phyloP scores from a whole-genome alignment of 30 jellyfish, hydroid and myxozoan genomes.

The Hydractinia echinata region DNA sequence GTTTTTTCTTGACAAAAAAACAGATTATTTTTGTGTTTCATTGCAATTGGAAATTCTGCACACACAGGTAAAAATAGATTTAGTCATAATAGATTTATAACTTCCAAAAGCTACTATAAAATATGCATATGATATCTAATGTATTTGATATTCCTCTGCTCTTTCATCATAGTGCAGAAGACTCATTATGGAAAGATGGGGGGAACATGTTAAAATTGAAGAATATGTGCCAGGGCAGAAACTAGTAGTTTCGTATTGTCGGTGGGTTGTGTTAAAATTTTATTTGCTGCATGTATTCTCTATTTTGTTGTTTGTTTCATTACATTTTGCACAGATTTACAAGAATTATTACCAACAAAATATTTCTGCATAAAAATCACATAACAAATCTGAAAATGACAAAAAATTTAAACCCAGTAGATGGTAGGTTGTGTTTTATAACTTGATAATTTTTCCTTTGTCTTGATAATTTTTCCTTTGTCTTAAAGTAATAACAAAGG shows the following conservation, averaged over 20 bases:
- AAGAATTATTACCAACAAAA: no score
- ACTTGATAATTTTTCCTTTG: neutral
- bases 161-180: slow-evolving; percentile 44
- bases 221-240: slow-evolving; percentile 78
- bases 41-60: slow-evolving; percentile 92
- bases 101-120: no score
- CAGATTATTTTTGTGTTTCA: slow-evolving; percentile 87
- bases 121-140: no score
- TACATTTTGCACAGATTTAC: neutral
- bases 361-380: no score
- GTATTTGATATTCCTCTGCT: no score
- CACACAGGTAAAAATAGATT: slow-evolving; percentile 65
- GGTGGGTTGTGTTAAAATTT: slow-evolving; percentile 40
- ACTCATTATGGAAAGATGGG: slow-evolving; percentile 90
- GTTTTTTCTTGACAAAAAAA: neutral
- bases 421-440: neutral
- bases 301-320: neutral
- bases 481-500: no score
- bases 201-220: slow-evolving; percentile 69
- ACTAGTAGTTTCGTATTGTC: slow-evolving; percentile 78
- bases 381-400: neutral
- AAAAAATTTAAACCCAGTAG: no score
- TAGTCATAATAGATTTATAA: no score
- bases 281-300: neutral
- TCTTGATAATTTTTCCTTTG: no score